Conservation (phyloP, 2,888 invertebrate genomes). For the Limnephilus auricula region DNA sequence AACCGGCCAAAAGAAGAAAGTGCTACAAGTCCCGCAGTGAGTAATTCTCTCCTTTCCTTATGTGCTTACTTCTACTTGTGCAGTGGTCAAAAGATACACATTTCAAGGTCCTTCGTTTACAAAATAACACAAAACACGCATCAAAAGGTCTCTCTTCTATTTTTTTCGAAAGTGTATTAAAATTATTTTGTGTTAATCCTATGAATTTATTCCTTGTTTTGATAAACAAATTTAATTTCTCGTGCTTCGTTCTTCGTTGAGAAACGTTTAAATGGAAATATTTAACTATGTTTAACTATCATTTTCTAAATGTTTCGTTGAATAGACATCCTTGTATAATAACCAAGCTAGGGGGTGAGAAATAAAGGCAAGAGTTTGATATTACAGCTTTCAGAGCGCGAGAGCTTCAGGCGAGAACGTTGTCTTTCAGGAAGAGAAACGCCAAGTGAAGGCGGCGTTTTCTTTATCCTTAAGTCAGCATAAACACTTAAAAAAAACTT, state of each 20-base stretch:
- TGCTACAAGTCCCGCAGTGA: no score
- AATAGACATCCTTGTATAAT: conserved; percentile 19
- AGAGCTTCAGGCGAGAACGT: background rate
- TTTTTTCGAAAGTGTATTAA: no score
- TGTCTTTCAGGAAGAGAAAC: conserved; percentile 24
- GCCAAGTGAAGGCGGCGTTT: background rate
- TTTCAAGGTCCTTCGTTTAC: no score
- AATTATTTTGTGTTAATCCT: no score
- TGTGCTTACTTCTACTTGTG: no score
- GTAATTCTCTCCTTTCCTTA: no score
- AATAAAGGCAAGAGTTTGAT: background rate
- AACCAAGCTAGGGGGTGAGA: background rate
- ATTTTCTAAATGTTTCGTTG: background rate
- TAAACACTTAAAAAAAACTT: background rate
- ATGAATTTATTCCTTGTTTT: no score
- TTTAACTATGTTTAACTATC: background rate
- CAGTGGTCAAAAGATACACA: no score
- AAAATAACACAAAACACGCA: no score
- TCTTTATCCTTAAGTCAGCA: background rate
- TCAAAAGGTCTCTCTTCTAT: background rate
- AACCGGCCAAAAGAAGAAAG: no score
- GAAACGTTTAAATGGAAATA: background rate
- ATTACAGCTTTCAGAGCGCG: background rate
- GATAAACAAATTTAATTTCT: no score
- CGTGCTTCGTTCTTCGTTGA: no score